These are phyloP conservation scores for Pungitius pungitius DNA, from an alignment of 2,113 vertebrate species.

Conservation along the genomic window DNA sequence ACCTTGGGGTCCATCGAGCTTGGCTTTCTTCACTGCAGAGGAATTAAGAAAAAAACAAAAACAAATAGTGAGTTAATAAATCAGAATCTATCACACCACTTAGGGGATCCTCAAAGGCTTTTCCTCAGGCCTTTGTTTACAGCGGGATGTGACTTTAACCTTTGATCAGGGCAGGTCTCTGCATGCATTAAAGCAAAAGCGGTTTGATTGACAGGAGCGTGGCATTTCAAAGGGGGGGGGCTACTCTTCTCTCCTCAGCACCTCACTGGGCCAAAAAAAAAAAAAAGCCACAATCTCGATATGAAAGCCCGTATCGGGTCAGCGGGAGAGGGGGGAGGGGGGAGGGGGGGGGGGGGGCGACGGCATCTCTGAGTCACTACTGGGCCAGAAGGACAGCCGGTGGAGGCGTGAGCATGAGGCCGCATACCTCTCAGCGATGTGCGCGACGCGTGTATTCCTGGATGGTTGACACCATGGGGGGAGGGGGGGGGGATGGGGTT, in stretches of 20 bases:
- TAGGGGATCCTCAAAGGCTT: neutral
- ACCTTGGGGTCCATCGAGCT: slow-evolving; percentile 98
- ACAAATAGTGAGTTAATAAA: no score
- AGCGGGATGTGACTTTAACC: neutral
- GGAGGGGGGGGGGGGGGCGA: no score
- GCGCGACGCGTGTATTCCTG: slow-evolving; percentile 25
- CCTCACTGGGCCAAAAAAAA: no score
- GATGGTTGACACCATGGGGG: neutral
- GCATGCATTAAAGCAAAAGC: neutral
- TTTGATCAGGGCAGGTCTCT: neutral
- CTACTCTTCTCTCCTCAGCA: slow-evolving; percentile 6
- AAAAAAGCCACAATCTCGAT: slow-evolving; percentile 45
- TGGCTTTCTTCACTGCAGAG: slow-evolving; percentile 95
- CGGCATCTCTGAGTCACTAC: slow-evolving; percentile 30
- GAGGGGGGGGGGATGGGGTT: neutral
- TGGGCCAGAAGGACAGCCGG: slow-evolving; percentile 25
- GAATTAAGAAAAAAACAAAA: slow-evolving; percentile 34
- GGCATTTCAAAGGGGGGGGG: slow-evolving; percentile 46
- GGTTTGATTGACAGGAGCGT: slow-evolving; percentile 44
- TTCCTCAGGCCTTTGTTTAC: neutral
- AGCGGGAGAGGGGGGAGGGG: no score
- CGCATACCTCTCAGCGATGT: slow-evolving; percentile 2
- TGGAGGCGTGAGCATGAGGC: slow-evolving; percentile 23
- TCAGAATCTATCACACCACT: no score
- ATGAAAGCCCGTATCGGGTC: slow-evolving; percentile 37